phyloP scores from a whole-genome alignment of 2,113 vertebrate species.

The Amia ocellicauda region DNA sequence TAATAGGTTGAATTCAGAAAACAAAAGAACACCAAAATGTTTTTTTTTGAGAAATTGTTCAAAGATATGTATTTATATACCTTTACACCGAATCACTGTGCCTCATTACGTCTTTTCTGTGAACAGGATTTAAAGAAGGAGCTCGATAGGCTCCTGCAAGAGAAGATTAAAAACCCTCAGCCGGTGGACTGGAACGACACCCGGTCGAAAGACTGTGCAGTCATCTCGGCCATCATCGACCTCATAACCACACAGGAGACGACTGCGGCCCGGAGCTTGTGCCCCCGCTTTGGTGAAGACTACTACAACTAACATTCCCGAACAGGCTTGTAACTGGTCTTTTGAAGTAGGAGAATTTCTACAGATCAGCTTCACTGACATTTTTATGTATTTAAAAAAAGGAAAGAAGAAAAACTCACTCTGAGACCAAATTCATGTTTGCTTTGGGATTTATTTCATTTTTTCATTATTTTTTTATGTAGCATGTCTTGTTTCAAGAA shows the following conservation, averaged over 20 bases:
- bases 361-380: too few species aligned
- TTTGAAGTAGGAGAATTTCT: too few species aligned
- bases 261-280: constrained; percentile 47
- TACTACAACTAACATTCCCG: constrained; percentile 56
- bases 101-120: not conserved
- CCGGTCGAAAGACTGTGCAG: constrained; percentile 82
- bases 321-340: not conserved
- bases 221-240: constrained; percentile 92
- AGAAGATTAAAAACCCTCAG: constrained; percentile 85
- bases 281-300: constrained; percentile 59
- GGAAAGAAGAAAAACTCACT: too few species aligned
- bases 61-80: too few species aligned
- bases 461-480: too few species aligned
- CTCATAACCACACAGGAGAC: constrained; percentile 93
- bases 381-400: too few species aligned
- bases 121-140: constrained; percentile 81
- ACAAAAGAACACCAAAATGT: too few species aligned
- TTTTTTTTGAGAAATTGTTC: too few species aligned
- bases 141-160: constrained; percentile 82
- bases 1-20: too few species aligned
- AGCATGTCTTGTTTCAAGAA: not conserved
- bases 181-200: constrained; percentile 87
- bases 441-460: too few species aligned
- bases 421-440: too few species aligned
- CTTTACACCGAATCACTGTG: too few species aligned